A percentile compares a stretch with the other conserved stretches of the same genome.
phyloP scores from a whole-genome alignment of 2,888 invertebrate genomes.

The Buathra laborator region DNA sequence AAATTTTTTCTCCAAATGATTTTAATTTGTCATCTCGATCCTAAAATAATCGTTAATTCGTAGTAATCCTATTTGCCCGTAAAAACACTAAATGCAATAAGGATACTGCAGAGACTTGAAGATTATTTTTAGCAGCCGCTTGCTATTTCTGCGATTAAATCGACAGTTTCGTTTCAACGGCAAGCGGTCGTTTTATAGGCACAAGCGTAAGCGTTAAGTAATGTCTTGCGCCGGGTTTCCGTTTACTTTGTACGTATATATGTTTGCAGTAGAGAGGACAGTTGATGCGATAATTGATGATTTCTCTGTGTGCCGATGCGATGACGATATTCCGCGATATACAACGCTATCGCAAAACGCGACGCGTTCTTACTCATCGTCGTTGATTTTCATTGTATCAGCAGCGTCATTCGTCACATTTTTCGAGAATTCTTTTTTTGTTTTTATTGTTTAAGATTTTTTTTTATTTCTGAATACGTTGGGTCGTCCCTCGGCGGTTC shows the following conservation, averaged over 20 bases:
- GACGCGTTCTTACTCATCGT: background rate
- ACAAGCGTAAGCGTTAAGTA: background rate
- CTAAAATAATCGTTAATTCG: no score
- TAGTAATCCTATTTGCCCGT: no score
- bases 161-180: background rate
- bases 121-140: background rate
- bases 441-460: background rate
- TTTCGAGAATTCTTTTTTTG: background rate
- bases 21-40: no score
- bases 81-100: no score
- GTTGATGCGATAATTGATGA: background rate
- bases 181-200: no score
- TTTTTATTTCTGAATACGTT: background rate
- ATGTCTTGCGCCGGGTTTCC: background rate
- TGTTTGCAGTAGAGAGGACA: background rate
- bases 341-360: background rate
- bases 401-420: no score
- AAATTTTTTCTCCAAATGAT: no score
- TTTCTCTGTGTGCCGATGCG: background rate
- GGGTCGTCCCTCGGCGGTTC: background rate
- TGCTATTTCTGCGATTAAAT: background rate
- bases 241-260: background rate
- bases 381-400: background rate
- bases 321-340: background rate
- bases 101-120: background rate